A percentile compares a stretch with the other conserved stretches of the same genome.
Evolutionary conservation across 2,888 invertebrate species (phyloP).

Genomic region (Heliothis peltigera): DNA sequence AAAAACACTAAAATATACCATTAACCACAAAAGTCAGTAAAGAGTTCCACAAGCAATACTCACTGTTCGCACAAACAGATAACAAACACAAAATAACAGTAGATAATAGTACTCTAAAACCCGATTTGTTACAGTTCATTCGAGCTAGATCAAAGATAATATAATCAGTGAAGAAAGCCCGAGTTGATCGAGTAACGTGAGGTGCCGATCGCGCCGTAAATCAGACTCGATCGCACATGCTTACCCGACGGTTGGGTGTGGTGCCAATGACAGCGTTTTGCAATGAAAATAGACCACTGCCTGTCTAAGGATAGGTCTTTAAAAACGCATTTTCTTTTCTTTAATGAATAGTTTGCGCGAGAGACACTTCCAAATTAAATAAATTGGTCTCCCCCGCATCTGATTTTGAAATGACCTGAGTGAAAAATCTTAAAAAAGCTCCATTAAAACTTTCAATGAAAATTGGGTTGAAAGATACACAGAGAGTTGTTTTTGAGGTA

Average conservation of each 20-base stretch:
- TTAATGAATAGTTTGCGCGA: too few relatives aligned
- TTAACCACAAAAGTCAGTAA: not conserved
- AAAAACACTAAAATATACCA: not conserved
- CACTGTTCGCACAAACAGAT: not conserved
- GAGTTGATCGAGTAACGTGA: slow-evolving; percentile 26
- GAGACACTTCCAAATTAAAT: too few relatives aligned
- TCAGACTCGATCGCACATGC: slow-evolving; percentile 55
- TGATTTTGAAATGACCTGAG: too few relatives aligned
- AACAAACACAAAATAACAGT: not conserved
- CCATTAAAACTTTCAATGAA: too few relatives aligned
- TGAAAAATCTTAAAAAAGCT: too few relatives aligned
- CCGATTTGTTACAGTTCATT: slow-evolving; percentile 2
- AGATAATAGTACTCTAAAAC: not conserved
- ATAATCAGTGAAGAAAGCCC: slow-evolving; percentile 20
- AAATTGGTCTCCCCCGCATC: too few relatives aligned
- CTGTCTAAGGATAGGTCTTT: too few relatives aligned
- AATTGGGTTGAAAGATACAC: too few relatives aligned
- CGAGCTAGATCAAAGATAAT: slow-evolving; percentile 11
- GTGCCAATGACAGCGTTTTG: slow-evolving; percentile 24
- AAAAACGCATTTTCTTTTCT: too few relatives aligned
- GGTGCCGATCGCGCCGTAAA: slow-evolving; percentile 51
- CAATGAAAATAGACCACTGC: too few relatives aligned
- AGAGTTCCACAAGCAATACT: not conserved
- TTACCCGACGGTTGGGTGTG: slow-evolving; percentile 37
- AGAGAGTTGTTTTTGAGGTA: too few relatives aligned